Evolutionary conservation across 2,797 vertebrate species (phyloP).

Genomic region (Eospalax fontanierii): DNA sequence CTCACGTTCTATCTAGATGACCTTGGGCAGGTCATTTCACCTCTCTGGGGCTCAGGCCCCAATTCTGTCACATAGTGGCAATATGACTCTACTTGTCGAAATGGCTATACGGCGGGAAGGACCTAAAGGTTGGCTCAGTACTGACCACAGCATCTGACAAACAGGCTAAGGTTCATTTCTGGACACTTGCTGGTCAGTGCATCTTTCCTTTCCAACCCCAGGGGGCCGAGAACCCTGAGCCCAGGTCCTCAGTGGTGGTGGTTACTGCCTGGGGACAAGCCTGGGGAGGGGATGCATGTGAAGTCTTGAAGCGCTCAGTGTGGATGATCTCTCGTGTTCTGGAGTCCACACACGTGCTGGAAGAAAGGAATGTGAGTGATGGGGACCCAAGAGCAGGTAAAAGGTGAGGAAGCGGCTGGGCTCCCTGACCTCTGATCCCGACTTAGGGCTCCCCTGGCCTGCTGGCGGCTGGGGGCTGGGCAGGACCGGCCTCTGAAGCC

Average conservation of each 20-base stretch:
- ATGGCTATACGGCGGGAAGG: neutral
- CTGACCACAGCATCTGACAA: neutral
- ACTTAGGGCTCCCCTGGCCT: neutral
- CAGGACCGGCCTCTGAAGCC: conserved; percentile 12
- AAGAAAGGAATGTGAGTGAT: neutral
- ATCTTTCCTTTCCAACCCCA: neutral
- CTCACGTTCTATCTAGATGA: neutral
- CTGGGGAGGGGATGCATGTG: neutral
- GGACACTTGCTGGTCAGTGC: neutral
- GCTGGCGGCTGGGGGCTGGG: neutral
- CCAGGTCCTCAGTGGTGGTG: neutral
- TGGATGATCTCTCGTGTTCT: neutral
- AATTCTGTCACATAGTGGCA: neutral
- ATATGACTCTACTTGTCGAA: neutral
- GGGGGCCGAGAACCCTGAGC: neutral
- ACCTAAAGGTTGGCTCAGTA: neutral
- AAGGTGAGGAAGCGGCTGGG: neutral
- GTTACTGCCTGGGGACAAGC: neutral
- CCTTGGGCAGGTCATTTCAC: neutral
- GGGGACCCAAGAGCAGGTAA: neutral
- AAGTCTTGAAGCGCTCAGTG: neutral
- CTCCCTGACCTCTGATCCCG: neutral
- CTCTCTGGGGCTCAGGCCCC: neutral
- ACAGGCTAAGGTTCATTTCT: neutral
- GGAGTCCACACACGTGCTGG: neutral